Evolutionary conservation across 2,797 vertebrate genomes (phyloP).

Genomic region (Typhlichthys eigenmanni): DNA sequence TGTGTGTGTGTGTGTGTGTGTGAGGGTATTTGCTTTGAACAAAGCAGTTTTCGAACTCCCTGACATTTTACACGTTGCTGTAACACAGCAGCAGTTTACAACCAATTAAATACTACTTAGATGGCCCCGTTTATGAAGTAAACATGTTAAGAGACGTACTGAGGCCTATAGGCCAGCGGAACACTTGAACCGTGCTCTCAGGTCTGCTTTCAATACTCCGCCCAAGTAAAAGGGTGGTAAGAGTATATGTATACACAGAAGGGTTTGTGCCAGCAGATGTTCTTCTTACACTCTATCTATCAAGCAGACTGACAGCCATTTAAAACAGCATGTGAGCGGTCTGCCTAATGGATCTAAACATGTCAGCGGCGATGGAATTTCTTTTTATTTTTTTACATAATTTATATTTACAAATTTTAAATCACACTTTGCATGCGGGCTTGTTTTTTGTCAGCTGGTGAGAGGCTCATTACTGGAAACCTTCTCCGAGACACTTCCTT

Average conservation of each 20-base stretch:
- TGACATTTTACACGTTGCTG: constrained; percentile 86
- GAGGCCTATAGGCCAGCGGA: constrained; percentile 79
- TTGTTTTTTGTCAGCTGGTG: constrained; percentile 12
- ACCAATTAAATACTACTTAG: constrained; percentile 94
- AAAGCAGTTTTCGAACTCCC: constrained; percentile 82
- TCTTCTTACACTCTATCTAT: constrained; percentile 75
- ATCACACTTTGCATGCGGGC: constrained; percentile 45
- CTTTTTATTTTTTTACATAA: constrained; percentile 28
- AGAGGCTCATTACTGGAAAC: constrained; percentile 1
- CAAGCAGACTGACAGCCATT: constrained; percentile 72
- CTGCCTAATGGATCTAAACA: constrained; percentile 66
- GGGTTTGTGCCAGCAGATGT: constrained; percentile 70
- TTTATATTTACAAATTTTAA: constrained; percentile 35
- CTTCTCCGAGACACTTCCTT: constrained; percentile 1
- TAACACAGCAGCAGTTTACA: constrained; percentile 90
- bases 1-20: not conserved
- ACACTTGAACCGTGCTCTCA: constrained; percentile 73
- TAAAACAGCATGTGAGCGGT: constrained; percentile 71
- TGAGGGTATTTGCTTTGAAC: constrained; percentile 56
- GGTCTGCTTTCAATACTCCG: constrained; percentile 57
- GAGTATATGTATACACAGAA: constrained; percentile 62
- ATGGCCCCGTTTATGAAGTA: constrained; percentile 83
- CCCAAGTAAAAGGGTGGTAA: constrained; percentile 59
- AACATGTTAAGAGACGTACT: constrained; percentile 84
- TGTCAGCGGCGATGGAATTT: constrained; percentile 34